phyloP scores from a whole-genome alignment of 2,888 invertebrate species.

The Pardosa pseudoannulata region DNA sequence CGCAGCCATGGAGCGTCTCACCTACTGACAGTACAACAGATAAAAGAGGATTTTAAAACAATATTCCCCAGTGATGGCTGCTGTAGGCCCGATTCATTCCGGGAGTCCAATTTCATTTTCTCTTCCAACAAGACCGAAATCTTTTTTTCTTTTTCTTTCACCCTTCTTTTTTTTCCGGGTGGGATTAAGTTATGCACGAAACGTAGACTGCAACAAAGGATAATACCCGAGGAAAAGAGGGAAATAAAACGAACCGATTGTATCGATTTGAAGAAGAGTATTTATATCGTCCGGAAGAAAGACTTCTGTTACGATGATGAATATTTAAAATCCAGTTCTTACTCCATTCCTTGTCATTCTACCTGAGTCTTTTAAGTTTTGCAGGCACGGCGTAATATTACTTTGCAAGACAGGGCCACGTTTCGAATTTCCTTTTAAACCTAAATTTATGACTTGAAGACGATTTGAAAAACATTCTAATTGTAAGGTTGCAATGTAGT shows the following conservation, averaged over 20 bases:
- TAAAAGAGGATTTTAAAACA: background rate
- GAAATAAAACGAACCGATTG: background rate
- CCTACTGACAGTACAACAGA: no score
- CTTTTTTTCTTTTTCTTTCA: no score
- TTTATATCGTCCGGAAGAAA: background rate
- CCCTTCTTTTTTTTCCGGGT: background rate
- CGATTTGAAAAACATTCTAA: no score
- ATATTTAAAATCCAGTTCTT: background rate
- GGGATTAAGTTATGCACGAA: background rate
- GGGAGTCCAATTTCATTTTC: background rate
- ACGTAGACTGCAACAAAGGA: background rate
- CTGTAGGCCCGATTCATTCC: background rate
- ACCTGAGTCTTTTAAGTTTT: background rate
- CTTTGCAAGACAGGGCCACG: no score
- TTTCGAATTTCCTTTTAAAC: no score
- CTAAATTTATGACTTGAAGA: no score
- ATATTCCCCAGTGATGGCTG: background rate
- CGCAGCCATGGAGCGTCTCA: no score
- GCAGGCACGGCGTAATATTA: background rate
- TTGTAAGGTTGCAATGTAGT: no score
- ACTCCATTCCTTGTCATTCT: no score
- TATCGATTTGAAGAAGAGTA: background rate
- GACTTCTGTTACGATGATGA: background rate
- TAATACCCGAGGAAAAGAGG: background rate
- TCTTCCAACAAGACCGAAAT: background rate